phyloP scores from a whole-genome alignment of 1,140 invertebrate species.

The Aphelenchoides besseyi region DNA sequence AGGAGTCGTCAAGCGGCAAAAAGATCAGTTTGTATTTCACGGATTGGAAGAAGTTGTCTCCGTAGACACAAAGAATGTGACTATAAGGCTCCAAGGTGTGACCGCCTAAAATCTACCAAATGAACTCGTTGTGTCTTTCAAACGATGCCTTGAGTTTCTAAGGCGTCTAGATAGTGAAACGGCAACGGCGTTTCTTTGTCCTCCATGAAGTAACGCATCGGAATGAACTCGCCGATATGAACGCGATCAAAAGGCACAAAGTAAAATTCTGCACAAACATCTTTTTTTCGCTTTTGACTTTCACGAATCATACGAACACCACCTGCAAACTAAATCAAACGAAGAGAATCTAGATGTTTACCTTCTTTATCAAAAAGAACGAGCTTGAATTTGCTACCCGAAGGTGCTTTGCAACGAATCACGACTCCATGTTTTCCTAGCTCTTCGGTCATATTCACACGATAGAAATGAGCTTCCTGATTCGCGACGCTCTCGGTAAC shows the following conservation, averaged over 20 bases:
- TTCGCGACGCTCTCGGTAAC: slow-evolving; percentile 37
- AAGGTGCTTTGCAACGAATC: slow-evolving; percentile 55
- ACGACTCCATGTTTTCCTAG: slow-evolving; percentile 49
- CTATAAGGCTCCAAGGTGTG: slow-evolving; percentile 48
- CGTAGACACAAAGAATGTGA: slow-evolving; percentile 61
- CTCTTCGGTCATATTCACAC: slow-evolving; percentile 46
- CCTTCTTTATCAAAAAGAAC: slow-evolving; percentile 61
- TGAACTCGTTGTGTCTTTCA: not conserved
- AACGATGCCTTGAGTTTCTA: slow-evolving; percentile 49
- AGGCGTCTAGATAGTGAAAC: slow-evolving; percentile 60
- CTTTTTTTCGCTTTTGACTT: slow-evolving; percentile 56
- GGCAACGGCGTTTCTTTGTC: slow-evolving; percentile 57
- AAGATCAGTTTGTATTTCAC: slow-evolving; percentile 39
- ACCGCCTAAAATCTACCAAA: slow-evolving; percentile 40
- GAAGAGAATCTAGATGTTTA: too few relatives aligned
- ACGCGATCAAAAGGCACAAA: slow-evolving; percentile 60
- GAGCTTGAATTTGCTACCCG: slow-evolving; percentile 62
- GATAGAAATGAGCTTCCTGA: slow-evolving; percentile 60
- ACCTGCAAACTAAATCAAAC: slow-evolving; percentile 40
- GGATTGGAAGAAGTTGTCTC: slow-evolving; percentile 34
- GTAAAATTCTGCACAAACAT: slow-evolving; percentile 57
- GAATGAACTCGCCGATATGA: slow-evolving; percentile 57
- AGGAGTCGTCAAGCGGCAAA: slow-evolving; percentile 23
- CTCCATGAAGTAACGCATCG: slow-evolving; percentile 59
- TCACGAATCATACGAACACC: slow-evolving; percentile 58